Percentiles rank a stretch among this genome's conserved stretches.
These are phyloP conservation scores for Ennomos fuscantarius DNA, from an alignment of 2,888 invertebrate species.

Conservation along the genomic window DNA sequence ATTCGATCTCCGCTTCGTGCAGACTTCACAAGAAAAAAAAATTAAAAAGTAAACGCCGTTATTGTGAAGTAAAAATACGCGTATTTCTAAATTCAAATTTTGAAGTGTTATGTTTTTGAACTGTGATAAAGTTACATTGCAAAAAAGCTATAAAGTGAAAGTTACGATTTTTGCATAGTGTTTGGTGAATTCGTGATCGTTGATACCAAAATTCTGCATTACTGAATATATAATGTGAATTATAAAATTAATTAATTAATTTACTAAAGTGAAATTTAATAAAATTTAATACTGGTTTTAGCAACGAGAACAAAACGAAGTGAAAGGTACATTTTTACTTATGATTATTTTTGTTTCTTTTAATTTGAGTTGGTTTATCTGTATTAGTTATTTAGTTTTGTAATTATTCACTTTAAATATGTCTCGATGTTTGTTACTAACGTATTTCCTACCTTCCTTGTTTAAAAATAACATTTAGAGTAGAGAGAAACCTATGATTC, in stretches of 20 bases:
- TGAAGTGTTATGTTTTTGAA: not conserved
- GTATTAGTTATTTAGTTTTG: no score
- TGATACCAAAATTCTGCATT: not conserved
- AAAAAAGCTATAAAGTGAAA: constrained; percentile 15
- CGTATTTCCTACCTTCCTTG: no score
- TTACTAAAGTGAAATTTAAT: not conserved
- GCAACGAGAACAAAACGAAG: not conserved
- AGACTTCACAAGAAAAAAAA: not conserved
- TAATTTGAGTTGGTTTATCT: no score
- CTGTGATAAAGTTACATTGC: not conserved
- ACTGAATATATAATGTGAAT: constrained; percentile 15
- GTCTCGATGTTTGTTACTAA: no score
- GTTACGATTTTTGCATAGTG: constrained; percentile 13
- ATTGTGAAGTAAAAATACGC: constrained; percentile 1
- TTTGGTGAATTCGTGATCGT: constrained; percentile 15
- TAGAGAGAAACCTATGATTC: no score
- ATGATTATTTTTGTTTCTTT: not conserved
- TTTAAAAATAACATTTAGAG: no score
- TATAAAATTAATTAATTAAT: not conserved
- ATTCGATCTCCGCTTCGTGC: not conserved
- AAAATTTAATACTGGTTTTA: not conserved
- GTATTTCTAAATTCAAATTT: no score
- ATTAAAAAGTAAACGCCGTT: constrained; percentile 13
- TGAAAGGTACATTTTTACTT: constrained; percentile 5
- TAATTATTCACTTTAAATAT: no score